These are phyloP conservation scores for Barnardius zonarius DNA, from an alignment of 2,113 vertebrate species.

Conservation along the genomic window DNA sequence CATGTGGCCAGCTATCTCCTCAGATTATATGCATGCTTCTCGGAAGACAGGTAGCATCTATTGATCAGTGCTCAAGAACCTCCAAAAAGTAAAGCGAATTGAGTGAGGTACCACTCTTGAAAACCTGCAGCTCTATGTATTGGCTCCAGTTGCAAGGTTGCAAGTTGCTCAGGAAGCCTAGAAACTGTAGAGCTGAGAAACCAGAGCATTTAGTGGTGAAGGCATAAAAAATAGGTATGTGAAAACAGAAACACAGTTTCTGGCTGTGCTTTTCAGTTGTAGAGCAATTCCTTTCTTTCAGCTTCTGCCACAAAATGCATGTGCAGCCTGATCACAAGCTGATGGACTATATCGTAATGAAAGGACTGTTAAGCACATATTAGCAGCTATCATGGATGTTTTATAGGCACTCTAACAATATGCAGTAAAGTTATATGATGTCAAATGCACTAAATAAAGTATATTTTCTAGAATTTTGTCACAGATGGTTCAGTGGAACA, in stretches of 20 bases:
- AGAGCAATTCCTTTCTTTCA: neutral
- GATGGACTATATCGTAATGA: neutral
- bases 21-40: neutral
- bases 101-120: neutral
- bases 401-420: neutral
- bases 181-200: neutral
- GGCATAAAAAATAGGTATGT: neutral
- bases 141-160: neutral
- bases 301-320: neutral
- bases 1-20: constrained; percentile 13
- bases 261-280: neutral
- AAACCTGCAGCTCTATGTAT: neutral
- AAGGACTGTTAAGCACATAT: neutral
- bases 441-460: neutral
- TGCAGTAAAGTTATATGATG: neutral
- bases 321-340: neutral
- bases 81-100: neutral
- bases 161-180: neutral
- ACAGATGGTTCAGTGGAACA: neutral
- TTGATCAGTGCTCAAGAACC: neutral
- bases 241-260: neutral
- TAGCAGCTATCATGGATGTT: neutral
- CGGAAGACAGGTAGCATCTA: neutral
- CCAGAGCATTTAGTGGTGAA: neutral
- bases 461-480: neutral